Evolutionary conservation across 2,888 invertebrate species (phyloP).

Genomic region (Epinotia ramella): DNA sequence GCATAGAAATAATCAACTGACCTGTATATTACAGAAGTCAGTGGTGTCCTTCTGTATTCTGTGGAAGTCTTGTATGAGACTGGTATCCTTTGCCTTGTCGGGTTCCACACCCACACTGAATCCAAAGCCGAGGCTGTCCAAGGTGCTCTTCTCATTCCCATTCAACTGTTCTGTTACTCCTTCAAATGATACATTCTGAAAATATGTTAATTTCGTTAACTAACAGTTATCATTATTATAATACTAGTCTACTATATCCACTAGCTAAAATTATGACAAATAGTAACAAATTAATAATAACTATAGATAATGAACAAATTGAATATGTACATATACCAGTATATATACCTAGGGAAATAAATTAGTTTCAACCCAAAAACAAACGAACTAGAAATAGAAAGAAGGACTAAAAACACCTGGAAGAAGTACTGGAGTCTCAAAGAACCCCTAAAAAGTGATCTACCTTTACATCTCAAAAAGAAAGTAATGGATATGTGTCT

Average conservation of each 20-base stretch:
- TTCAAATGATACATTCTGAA: slow-evolving; percentile 76
- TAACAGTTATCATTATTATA: not conserved
- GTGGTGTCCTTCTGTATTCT: slow-evolving; percentile 87
- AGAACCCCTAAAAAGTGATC: too few species aligned
- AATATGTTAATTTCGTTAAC: slow-evolving; percentile 44
- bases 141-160: slow-evolving; percentile 75
- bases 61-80: slow-evolving; percentile 84
- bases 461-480: too few species aligned
- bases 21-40: slow-evolving; percentile 82
- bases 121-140: slow-evolving; percentile 80
- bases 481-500: too few species aligned
- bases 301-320: too few species aligned
- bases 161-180: slow-evolving; percentile 73
- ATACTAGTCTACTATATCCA: not conserved
- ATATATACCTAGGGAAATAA: too few species aligned
- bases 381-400: too few species aligned
- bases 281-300: too few species aligned
- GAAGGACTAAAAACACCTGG: too few species aligned
- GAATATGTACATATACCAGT: too few species aligned
- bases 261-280: too few species aligned
- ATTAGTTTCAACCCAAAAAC: too few species aligned
- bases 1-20: slow-evolving; percentile 49
- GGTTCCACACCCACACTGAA: slow-evolving; percentile 77
- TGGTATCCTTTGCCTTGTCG: slow-evolving; percentile 76
- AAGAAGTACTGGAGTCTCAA: too few species aligned